Base-by-base conservation (phyloP, 1,140 invertebrate genomes). In the Hermetia illucens region DNA sequence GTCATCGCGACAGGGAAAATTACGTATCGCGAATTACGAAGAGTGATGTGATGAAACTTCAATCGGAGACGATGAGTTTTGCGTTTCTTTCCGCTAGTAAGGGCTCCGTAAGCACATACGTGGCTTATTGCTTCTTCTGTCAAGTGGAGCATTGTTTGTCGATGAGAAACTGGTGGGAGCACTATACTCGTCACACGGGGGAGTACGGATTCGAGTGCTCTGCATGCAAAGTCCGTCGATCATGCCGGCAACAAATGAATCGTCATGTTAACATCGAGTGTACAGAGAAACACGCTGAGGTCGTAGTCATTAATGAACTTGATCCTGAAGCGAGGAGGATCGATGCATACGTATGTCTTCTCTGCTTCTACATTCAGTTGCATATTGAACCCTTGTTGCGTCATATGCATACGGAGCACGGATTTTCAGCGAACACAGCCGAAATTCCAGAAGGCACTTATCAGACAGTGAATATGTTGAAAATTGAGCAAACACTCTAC, bases 141-240 rank as follows among this genome's bases (percentile, higher is more conserved):
- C 20, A 39, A 18, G 39, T 39, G 25, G 15, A 35, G 5, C 36
- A 25, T 20, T 30, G 32, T 16, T 42, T 44, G 18, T 30, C 34
- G 25, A 21, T 44, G 13, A 18, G 29, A 4, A 42, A 44, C 30
- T 44, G 43, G 43, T 42, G 30, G 24, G 40, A 42, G 21, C 43
- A 44, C 32, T 44, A 29, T 15, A 25, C 43, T 1, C 38, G 41
- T 36, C 43, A 44, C 13, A 44, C 43, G 1, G 43, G 43, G 2
- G 43, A 44, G 33, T 44, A 44, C 31, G 40, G 40, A 15, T 44
- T 31, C 36, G 20, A 34, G 9, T 44, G 43, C 32, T 36, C 30
- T 15, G 40, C 27, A 1, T 44, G 43, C 22, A 21, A 37, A 6
- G 20, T 39, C 9, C 36, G 36, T 5, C 39, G 40, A 18, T 34